Evolutionary conservation across 2,888 invertebrate genomes (phyloP), one percentile per base, ranked within the genome.

Genomic region (Pediacus dermestoides): DNA sequence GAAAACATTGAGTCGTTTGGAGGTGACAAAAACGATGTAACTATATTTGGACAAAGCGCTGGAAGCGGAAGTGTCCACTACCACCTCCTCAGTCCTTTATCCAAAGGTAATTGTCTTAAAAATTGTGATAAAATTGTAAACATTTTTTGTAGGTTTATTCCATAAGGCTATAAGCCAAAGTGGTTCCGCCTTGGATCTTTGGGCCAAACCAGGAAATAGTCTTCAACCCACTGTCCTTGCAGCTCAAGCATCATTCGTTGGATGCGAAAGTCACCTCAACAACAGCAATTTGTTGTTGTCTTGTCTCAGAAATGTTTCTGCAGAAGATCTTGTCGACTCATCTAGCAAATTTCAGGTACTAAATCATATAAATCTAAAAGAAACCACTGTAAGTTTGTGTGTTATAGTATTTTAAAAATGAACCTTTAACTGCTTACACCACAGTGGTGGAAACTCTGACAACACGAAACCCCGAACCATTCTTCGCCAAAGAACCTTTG

Each of bases 41-140:
- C 74, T 1, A 53, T 75, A 34, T 70, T 72, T 41, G 74, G 74
- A 2, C 70, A 72, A 52, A 74, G 74, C 53, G 71, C 70, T 2
- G 75, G 75, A 1, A 71, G 65, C 2, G 64, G 67, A 6, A 66
- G 71, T 13, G 66, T 68, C 2, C 74, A 75, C 37, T 60, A 72
- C 55, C 74, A 74, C 43, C 60, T 74, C 47, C 35, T 75, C n/a
- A 74, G 72, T 44, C 62, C 65, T 7, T 44, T 57, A 10, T 70
- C 74, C 1, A 55, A 58, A 48, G 68, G 68, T 57, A 53, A 41
- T 27, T 16, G 26, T 27, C n/a, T 32, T 32, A 11, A 14, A 30
- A 11, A 1, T 25, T 11, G 7, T 2, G 7, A 16, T 21, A 35
- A 11, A 3, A 34, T 11, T 9, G 13, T 13, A 13, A 7, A 7